These are phyloP conservation scores for Eciton burchellii DNA, from an alignment of 1,140 invertebrate species.

Conservation along the genomic window DNA sequence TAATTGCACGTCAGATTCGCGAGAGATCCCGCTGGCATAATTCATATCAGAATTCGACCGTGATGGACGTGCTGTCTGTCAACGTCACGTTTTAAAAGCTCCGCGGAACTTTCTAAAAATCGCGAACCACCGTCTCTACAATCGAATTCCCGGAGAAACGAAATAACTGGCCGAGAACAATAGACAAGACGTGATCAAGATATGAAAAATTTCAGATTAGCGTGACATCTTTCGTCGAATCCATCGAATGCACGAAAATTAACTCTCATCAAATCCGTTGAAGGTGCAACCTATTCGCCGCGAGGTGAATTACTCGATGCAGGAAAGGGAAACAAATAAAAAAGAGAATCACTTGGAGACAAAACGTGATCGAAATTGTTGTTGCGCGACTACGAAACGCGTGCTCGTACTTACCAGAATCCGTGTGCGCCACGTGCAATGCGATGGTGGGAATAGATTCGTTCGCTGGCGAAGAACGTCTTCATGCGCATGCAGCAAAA, in stretches of 20 bases:
- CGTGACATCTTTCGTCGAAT: not conserved
- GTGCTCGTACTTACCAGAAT: conserved; percentile 35
- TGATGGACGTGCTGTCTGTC: conserved; percentile 50
- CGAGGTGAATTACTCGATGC: not conserved
- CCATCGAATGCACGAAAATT: not conserved
- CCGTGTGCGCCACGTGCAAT: not conserved
- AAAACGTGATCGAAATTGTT: not conserved
- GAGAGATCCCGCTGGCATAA: conserved; percentile 54
- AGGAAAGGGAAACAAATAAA: not conserved
- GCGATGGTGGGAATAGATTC: conserved; percentile 22
- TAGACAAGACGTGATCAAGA: too few species aligned
- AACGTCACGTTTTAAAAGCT: conserved; percentile 51
- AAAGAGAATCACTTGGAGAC: not conserved
- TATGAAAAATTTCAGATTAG: not conserved
- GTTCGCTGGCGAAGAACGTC: conserved; percentile 19
- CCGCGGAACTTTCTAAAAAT: conserved; percentile 50
- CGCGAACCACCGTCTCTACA: not conserved
- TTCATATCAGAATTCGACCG: conserved; percentile 35
- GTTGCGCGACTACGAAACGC: not conserved
- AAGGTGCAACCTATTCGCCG: not conserved
- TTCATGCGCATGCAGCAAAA: conserved; percentile 42
- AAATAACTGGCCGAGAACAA: too few species aligned
- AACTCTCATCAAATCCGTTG: not conserved
- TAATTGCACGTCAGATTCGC: conserved; percentile 61
- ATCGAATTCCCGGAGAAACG: conserved; percentile 16